These are phyloP conservation scores for Onychomys arenicola DNA, from an alignment of 2,797 vertebrate species.

Conservation along the genomic window DNA sequence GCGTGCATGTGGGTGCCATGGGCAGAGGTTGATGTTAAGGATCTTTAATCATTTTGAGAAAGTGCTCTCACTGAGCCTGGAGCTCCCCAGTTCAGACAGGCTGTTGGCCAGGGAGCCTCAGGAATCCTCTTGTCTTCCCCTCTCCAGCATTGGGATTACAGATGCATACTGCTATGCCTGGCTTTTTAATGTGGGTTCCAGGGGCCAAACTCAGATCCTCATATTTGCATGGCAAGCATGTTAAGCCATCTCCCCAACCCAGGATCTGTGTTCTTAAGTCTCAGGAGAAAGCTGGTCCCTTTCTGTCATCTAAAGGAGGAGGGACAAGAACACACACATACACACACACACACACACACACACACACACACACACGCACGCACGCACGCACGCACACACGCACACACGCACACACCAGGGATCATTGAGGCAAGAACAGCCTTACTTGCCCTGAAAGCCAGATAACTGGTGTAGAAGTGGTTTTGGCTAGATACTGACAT, in stretches of 20 bases:
- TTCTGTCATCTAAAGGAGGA: not conserved
- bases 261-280: not conserved
- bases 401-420: not conserved
- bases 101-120: not conserved
- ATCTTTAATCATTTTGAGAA: not conserved
- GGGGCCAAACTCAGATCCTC: not conserved
- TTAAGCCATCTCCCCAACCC: not conserved
- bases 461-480: not conserved
- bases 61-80: not conserved
- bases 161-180: not conserved
- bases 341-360: not conserved
- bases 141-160: not conserved
- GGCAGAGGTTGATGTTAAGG: not conserved
- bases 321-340: not conserved
- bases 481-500: not conserved
- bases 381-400: not conserved
- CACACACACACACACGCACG: not conserved
- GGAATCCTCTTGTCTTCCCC: not conserved
- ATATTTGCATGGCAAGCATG: not conserved
- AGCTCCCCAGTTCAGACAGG: not conserved
- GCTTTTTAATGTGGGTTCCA: not conserved
- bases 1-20: not conserved
- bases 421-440: not conserved
- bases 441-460: not conserved
- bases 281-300: not conserved